Base-by-base conservation (phyloP, 2,797 vertebrate species). In the Schizothorax lantsangensis region DNA sequence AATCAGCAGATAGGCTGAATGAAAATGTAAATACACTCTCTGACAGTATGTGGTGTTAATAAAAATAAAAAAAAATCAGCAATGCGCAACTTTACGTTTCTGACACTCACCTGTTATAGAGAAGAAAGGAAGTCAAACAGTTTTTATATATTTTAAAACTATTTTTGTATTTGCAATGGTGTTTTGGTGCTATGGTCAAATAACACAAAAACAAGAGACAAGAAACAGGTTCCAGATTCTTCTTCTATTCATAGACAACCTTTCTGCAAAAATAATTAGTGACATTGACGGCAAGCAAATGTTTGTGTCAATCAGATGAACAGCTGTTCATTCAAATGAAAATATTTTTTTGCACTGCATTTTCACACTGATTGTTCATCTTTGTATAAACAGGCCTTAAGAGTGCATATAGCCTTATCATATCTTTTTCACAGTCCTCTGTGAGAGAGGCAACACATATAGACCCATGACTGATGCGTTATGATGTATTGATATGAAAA, bases 401-500 rank as follows among this genome's bases (percentile, higher is more conserved):
- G 21, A 57, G 54, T 66, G 26, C 6, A 66, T 33, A 33, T 17
- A 66, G 33, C 62, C 6, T 57, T 7, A 15, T 30, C 12, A 30
- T 15, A 3, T 66, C 17, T 73, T 73, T 45, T 45, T 4, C 71
- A 15, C 71, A n/a, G 71, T 73, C 71, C 11, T 43, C 71, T 73
- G 23, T 6, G 5, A 26, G 21, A 6, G 21, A n/a, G 26, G 15
- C 45, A 75, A 75, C 17, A 33, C 4, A 0, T 21, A 21, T 33
- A 72, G 21, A 43, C 69, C 69, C 21, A 43, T 68, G 30, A 17
- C 5, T 43, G 49, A n/a, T 83, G 66, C 12, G 11, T 38, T 54
- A 78, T 84, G 23, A 52, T 57, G 54, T 12, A 77, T 12, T 78
- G 45, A 66, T 84, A 40, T 40, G 12, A n/a, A 49, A 68, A 8